Conservation (phyloP, 1,140 invertebrate genomes). For the Propsilocerus akamusi region DNA sequence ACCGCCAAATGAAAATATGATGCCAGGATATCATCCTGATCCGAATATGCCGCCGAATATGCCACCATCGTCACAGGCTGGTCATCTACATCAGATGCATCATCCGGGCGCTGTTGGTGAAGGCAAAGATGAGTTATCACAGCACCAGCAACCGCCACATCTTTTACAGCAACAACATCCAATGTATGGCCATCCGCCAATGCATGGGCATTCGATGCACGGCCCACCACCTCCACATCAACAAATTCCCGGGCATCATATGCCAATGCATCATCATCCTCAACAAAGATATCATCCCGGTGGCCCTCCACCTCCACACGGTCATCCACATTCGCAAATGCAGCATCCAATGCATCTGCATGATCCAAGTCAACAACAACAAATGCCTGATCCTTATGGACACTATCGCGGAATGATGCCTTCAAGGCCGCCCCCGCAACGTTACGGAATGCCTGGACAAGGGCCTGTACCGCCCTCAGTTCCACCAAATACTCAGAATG, state of each 20-base stretch:
- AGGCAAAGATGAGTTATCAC: neutral
- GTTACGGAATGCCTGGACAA: slow-evolving; percentile 8
- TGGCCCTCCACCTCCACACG: no score
- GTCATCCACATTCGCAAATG: neutral
- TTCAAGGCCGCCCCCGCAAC: neutral
- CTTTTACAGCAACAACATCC: neutral
- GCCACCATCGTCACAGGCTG: no score
- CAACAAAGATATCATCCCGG: neutral
- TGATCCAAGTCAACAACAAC: neutral
- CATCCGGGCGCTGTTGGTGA: no score
- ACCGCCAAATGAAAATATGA: neutral
- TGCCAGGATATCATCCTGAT: neutral
- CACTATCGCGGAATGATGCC: neutral
- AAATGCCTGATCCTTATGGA: neutral
- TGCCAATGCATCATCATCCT: neutral
- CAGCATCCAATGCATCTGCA: slow-evolving; percentile 1
- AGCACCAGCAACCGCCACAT: neutral
- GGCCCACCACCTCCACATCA: slow-evolving; percentile 16
- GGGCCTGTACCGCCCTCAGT: neutral
- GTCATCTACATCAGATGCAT: neutral
- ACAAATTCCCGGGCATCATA: slow-evolving; percentile 20
- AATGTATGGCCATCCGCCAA: slow-evolving; percentile 14
- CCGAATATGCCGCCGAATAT: neutral
- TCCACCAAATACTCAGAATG: neutral
- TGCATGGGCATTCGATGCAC: slow-evolving; percentile 4